Conservation (phyloP, 2,888 invertebrate genomes). For the Drosophila mulleri region DNA sequence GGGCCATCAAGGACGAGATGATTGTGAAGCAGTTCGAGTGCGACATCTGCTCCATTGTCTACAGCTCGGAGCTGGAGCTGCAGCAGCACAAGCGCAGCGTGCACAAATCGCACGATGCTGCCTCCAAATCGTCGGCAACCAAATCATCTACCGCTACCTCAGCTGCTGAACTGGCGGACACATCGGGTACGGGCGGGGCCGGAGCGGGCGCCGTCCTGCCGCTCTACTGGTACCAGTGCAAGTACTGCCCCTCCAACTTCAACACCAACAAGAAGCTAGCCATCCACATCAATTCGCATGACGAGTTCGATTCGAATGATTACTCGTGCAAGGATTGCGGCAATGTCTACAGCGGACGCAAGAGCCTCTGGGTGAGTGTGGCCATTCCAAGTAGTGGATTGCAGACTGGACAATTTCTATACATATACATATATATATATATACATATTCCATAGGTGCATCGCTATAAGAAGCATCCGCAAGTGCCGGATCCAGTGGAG, state of each 20-base stretch:
- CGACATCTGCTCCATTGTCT: slow-evolving; percentile 84
- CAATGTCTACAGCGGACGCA: slow-evolving; percentile 85
- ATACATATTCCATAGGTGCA: slow-evolving; percentile 73
- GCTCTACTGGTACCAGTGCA: slow-evolving; percentile 85
- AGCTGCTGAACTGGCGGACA: slow-evolving; percentile 30
- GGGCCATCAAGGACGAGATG: slow-evolving; percentile 82
- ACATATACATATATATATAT: background rate
- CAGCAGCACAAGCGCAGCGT: slow-evolving; percentile 83
- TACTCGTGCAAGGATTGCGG: slow-evolving; percentile 85
- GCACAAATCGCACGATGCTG: slow-evolving; percentile 64
- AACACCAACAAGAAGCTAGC: slow-evolving; percentile 85
- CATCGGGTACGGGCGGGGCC: background rate
- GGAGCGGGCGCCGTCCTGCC: slow-evolving; percentile 46
- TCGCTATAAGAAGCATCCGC: slow-evolving; percentile 85
- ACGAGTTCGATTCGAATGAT: slow-evolving; percentile 85
- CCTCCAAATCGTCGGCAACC: slow-evolving; percentile 8
- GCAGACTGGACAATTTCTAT: background rate
- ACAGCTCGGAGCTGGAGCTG: slow-evolving; percentile 82
- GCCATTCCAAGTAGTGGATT: too few relatives aligned
- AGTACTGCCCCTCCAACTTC: slow-evolving; percentile 85
- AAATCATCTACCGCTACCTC: slow-evolving; percentile 36
- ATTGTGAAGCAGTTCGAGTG: slow-evolving; percentile 84
- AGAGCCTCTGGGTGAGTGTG: slow-evolving; percentile 84
- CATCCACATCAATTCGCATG: slow-evolving; percentile 85
- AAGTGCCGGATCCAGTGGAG: slow-evolving; percentile 84